These are phyloP conservation scores for Melanocharis versteri DNA, from an alignment of 2,113 vertebrate genomes.

Conservation along the genomic window DNA sequence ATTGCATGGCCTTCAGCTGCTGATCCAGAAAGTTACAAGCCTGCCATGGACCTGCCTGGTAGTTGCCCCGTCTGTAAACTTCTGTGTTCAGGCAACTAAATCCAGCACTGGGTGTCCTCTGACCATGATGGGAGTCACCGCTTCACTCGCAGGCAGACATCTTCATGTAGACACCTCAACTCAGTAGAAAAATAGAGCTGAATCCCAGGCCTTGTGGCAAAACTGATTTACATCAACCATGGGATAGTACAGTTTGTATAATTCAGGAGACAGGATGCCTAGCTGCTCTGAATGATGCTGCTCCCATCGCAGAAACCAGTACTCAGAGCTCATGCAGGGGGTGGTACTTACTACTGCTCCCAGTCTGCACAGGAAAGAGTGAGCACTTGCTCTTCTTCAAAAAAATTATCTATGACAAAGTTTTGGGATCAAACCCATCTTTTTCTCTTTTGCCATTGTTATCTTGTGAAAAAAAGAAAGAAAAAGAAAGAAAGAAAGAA, in stretches of 20 bases:
- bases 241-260: neutral
- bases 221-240: neutral
- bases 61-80: neutral
- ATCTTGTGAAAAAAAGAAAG: neutral
- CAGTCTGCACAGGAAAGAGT: neutral
- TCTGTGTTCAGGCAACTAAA: neutral
- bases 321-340: neutral
- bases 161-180: neutral
- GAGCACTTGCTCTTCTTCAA: neutral
- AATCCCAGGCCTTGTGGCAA: neutral
- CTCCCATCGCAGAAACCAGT: neutral
- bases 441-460: neutral
- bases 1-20: neutral
- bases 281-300: neutral
- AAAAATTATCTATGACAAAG: neutral
- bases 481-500: no score
- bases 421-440: neutral
- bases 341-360: neutral
- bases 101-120: neutral
- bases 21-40: neutral
- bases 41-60: neutral
- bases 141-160: fast-evolving
- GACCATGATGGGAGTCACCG: neutral
- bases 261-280: neutral
- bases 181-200: neutral